A percentile compares a stretch with the other conserved stretches of the same genome.
Conservation (phyloP, 1,140 invertebrate genomes). For the Aphelinus atriplicis region DNA sequence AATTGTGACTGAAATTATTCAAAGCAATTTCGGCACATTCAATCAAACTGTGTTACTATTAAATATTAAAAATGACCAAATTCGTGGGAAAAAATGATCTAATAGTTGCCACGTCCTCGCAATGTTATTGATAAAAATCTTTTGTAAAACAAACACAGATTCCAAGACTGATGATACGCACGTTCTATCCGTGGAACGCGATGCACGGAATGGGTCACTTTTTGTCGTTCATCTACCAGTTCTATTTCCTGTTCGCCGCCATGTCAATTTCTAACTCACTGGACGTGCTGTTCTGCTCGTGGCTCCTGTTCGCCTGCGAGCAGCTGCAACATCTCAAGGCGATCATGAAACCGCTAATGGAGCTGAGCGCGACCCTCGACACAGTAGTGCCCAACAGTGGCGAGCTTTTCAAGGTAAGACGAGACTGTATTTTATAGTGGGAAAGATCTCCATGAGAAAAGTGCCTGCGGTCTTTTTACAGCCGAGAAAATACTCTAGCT, state of each 20-base stretch:
- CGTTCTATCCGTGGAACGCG: slow-evolving; percentile 81
- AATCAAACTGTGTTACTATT: no score
- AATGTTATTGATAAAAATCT: no score
- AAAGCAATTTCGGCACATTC: no score
- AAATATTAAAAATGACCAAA: no score
- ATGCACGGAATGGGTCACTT: slow-evolving; percentile 74
- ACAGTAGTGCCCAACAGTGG: slow-evolving; percentile 82
- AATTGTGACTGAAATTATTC: no score
- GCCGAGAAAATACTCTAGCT: no score
- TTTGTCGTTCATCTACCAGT: slow-evolving; percentile 74
- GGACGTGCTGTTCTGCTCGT: slow-evolving; percentile 83
- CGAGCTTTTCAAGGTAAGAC: slow-evolving; percentile 72
- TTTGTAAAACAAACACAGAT: slow-evolving; percentile 52
- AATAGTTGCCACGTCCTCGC: no score
- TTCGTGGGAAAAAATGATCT: no score
- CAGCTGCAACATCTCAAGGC: slow-evolving; percentile 84
- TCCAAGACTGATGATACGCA: slow-evolving; percentile 77
- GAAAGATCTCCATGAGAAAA: no score
- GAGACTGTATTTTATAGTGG: neutral
- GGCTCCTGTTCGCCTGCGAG: slow-evolving; percentile 84
- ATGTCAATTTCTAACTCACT: slow-evolving; percentile 77
- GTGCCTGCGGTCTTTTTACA: no score
- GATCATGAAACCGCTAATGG: slow-evolving; percentile 86
- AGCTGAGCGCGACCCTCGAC: slow-evolving; percentile 81
- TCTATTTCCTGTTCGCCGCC: slow-evolving; percentile 79